Base-by-base conservation (phyloP, 2,888 invertebrate species). In the Lobophora halterata region DNA sequence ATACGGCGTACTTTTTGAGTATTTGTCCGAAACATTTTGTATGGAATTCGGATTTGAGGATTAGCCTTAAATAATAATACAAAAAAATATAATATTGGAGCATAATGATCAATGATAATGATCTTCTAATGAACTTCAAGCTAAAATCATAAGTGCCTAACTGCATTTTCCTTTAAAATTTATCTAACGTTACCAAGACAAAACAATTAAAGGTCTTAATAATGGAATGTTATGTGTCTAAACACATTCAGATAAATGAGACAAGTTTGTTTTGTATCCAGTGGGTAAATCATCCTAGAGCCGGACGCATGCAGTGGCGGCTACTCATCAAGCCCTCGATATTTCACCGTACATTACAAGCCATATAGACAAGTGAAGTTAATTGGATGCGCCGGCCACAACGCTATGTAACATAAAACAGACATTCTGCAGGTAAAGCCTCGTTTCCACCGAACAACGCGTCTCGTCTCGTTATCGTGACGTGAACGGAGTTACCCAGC, bases 311-410 rank as follows among this genome's bases (percentile, higher is more conserved):
- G 56, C 36, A 41, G 35, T 30, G 48, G 53, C 36, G 25, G 37
- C 59, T 64, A 62, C 69, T 73, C 76, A 69, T 78, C 74, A 73
- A 61, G 65, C 68, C 60, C 72, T 80, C 75, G 76, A 80, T 81
- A 79, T 76, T 76, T 76, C 75, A 74, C 65, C 61, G 71, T 65
- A 65, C 72, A 78, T 78, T 77, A 77, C 78, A 71, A 74, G 71
- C 74, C 67, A 62, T 67, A 72, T 63, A 56, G 74, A 72, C 79
- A 72, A 71, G 73, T 69, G 75, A 71, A 75, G 80, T 79, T 83
- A 83, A 83, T 83, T 83, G 82, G 79, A 82, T 76, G 78, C 79
- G 62, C 70, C 60, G 57, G 63, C 72, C 70, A 61, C 68, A 61
- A 55, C 66, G 61, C 61, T 57, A 32, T 31, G 24, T 5, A 32